Evolutionary conservation across 2,797 vertebrate species (phyloP), one percentile per base, ranked within the genome.

Genomic region (Carduelis carduelis): DNA sequence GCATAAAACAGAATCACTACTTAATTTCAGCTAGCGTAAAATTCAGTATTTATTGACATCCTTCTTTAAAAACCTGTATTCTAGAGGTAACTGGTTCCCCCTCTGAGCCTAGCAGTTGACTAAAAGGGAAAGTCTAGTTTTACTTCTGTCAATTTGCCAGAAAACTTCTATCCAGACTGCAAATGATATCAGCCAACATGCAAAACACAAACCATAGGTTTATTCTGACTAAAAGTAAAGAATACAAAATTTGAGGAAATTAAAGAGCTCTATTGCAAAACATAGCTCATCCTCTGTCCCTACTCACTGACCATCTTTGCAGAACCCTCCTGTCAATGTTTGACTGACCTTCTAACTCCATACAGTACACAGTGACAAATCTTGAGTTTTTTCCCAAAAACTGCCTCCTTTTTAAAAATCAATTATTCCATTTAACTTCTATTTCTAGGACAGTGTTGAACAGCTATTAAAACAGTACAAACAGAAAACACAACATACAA

Each of bases 301-400:
- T 82, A 46, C 64, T 56, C 52, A 76, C n/a, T 35, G 37, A 41
- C 37, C 19, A 66, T 46, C 52, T 89, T 46, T 74, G 60, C 28
- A 94, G 71, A 92, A 56, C 27, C 14, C 68, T 81, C 24, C 43
- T 50, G 26, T 44, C 65, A 55, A 83, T 52, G 4, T 66, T 2
- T 68, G 50, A 55, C 71, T 61, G 23, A 75, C 27, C n/a, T 50
- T 71, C 46, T 64, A 37, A 81, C 27, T 90, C 61, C 59, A 24
- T 35, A 55, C 4, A 52, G 12, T 9, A 21, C 30, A 53, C 9
- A 49, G 68, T 32, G 41, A 64, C 18, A 69, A 83, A 55, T 14
- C 12, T 60, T 0, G 0, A 16, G 8, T 20, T 69, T 34, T 61
- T n/a, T 2, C 2, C 5, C 6, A 8, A 71, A 74, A 69, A 76